Evolutionary conservation across 2,888 invertebrate species (phyloP), one percentile per base, ranked within the genome.

Genomic region (Tenthredo mesomela): DNA sequence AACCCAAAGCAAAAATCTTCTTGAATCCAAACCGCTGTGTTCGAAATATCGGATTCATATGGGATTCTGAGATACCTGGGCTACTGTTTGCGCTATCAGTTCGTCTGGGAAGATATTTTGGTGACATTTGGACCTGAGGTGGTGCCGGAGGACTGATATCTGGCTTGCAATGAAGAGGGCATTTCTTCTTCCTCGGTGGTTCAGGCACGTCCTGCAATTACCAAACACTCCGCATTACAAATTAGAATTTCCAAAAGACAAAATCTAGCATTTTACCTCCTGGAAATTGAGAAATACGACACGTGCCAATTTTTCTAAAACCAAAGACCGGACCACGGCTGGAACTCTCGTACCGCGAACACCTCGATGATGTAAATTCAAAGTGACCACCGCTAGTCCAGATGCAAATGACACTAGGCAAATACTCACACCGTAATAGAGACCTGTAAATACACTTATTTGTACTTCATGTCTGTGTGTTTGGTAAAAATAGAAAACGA

Each of bases 351-450:
- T 96, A 88, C 97, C 97, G 91, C 97, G 95, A 88, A 96, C 96
- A 89, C 98, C 97, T 91, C 97, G 95, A 94, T 97, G 97, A 93
- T 97, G 97, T 91, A 97, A 96, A 93, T 97, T 97, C 87, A 97
- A 94, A 2, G 97, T 97, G 85, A 97, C 96, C 84, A 97, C 97
- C 0, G 97, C 97, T 83, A 97, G 94, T 0, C 96, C 97, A 0
- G 97, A 97, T 6, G 97, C 97, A 91, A 97, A 96, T 0, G 97
- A 96, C 67, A 97, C 97, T 88, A 97, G 93, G 89, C 97, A 97
- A 89, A 97, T 97, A 93, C 97, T 97, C 43, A 97, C 97, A 84
- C 97, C 97, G 90, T 97, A 97, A 93, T 97, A 97, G 89, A 97
- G 94, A 94, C 97, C 97, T 97, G 94, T 1, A 33, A 80, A 80